phyloP scores from a whole-genome alignment of 2,888 invertebrate species.

The Lasioglossum lativentre region DNA sequence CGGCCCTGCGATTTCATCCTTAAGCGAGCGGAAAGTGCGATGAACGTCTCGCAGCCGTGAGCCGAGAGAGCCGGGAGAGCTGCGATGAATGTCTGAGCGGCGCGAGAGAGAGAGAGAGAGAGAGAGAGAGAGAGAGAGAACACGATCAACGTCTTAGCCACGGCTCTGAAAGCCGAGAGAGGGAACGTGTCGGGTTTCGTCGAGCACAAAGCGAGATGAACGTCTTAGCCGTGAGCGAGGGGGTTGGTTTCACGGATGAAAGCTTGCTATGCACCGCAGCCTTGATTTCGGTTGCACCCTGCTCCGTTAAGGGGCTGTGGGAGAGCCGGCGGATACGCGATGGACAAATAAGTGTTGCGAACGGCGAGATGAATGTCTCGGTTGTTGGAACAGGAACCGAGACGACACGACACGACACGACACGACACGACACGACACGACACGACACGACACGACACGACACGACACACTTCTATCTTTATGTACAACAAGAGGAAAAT shows the following conservation, averaged over 20 bases:
- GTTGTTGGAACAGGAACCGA: neutral
- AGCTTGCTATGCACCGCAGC: neutral
- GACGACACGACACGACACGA: neutral
- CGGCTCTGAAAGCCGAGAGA: neutral
- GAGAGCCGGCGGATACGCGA: neutral
- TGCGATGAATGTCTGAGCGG: neutral
- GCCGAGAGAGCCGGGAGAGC: neutral
- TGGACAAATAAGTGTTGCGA: neutral
- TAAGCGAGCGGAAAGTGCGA: conserved; percentile 25
- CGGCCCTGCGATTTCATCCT: conserved; percentile 12
- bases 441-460: too few relatives aligned
- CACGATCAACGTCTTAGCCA: neutral
- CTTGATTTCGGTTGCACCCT: neutral
- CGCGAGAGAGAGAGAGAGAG: too few relatives aligned
- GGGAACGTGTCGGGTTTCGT: neutral
- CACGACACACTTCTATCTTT: neutral
- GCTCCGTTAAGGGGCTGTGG: neutral
- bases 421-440: too few relatives aligned
- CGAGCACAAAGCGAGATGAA: conserved; percentile 7
- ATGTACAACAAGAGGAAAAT: too few relatives aligned
- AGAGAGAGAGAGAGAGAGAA: neutral
- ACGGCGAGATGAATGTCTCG: neutral
- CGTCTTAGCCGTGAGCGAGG: neutral
- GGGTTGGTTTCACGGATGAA: neutral
- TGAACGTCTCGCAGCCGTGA: neutral